Evolutionary conservation across 2,797 vertebrate species (phyloP).

Genomic region (Bovichtus diacanthus): DNA sequence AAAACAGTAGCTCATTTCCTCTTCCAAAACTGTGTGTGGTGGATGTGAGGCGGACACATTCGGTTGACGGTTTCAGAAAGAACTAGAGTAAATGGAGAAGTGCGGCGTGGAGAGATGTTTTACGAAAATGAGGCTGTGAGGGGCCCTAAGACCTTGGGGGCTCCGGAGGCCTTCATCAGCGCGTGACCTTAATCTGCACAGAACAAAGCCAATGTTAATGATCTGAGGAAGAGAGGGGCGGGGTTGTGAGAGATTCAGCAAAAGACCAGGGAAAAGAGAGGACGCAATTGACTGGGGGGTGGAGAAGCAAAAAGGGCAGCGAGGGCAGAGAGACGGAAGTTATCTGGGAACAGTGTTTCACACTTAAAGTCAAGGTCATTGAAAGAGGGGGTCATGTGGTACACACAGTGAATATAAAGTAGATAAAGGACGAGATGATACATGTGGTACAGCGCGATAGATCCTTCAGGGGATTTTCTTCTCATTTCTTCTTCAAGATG

Average conservation of each 20-base stretch:
- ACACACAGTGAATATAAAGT: constrained; percentile 44
- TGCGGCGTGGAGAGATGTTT: constrained; percentile 43
- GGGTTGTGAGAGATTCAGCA: constrained; percentile 38
- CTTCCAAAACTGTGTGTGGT: constrained; percentile 4
- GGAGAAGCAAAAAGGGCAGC: constrained; percentile 26
- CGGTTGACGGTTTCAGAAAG: constrained; percentile 15
- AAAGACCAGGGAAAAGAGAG: constrained; percentile 17
- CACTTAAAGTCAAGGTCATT: constrained; percentile 64
- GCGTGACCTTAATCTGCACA: constrained; percentile 70
- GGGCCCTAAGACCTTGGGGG: constrained; percentile 49
- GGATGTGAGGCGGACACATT: constrained; percentile 34
- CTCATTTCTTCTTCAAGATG: constrained; percentile 43
- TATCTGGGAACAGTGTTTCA: constrained; percentile 24
- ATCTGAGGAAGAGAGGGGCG: constrained; percentile 48
- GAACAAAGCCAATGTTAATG: constrained; percentile 72
- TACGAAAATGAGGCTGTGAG: constrained; percentile 40
- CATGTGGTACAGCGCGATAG: constrained; percentile 18
- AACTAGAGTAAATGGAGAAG: constrained; percentile 48
- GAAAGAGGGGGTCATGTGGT: constrained; percentile 27
- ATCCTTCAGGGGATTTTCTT: constrained; percentile 40
- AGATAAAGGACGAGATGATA: constrained; percentile 31
- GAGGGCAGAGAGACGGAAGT: constrained; percentile 33
- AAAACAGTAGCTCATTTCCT: constrained; percentile 39
- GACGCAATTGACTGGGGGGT: not conserved
- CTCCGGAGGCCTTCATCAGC: constrained; percentile 57